Conservation (phyloP, 2,797 vertebrate species). For the Peromyscus melanophrys region DNA sequence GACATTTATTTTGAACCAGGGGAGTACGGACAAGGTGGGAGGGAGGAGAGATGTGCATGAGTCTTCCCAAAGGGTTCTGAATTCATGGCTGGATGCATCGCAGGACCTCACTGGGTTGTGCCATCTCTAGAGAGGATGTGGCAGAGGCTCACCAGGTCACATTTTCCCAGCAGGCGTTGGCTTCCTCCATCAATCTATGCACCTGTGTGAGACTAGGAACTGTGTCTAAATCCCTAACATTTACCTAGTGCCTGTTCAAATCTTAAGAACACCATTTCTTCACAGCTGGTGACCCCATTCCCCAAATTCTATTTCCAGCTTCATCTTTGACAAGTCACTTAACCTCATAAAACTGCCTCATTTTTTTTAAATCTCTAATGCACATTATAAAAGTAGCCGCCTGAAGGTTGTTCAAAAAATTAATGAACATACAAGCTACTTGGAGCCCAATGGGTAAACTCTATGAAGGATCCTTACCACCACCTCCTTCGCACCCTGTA, state of each 20-base stretch:
- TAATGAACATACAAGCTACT: neutral
- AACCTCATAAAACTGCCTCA: neutral
- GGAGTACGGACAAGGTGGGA: too few relatives aligned
- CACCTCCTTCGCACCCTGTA: too few relatives aligned
- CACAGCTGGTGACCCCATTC: neutral
- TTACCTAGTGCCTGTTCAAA: neutral
- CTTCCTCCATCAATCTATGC: neutral
- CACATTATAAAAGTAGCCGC: neutral
- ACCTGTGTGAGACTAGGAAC: neutral
- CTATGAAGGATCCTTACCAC: neutral
- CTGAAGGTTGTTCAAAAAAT: neutral
- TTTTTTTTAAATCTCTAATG: neutral
- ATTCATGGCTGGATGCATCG: neutral
- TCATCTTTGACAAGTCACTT: neutral
- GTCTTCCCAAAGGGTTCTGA: neutral
- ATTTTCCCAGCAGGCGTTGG: neutral
- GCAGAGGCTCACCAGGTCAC: neutral
- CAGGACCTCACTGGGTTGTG: neutral
- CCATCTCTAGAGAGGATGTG: neutral
- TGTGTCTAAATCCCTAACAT: neutral
- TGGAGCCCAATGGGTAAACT: neutral
- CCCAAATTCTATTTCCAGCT: conserved; percentile 17
- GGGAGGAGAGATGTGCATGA: neutral
- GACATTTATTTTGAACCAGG: conserved; percentile 61
- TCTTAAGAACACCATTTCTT: neutral